These are phyloP conservation scores for Blastomussa wellsi DNA, from an alignment of 92 coral and sea anemone genomes.

Conservation along the genomic window DNA sequence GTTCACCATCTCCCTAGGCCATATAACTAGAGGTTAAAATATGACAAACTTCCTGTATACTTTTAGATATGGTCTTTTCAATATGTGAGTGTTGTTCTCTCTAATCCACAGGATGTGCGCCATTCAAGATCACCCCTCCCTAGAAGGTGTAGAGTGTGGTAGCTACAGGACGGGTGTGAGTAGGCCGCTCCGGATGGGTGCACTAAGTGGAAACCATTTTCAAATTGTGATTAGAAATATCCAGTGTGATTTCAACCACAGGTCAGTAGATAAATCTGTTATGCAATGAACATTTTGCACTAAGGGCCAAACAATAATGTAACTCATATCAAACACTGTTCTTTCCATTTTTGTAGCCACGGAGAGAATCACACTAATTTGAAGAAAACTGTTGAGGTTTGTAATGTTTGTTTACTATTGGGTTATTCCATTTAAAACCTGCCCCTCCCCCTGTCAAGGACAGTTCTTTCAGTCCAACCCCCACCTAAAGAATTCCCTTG, in stretches of 20 bases:
- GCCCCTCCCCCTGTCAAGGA: no score
- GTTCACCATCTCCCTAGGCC: no score
- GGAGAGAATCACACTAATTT: conserved; percentile 2
- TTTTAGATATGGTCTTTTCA: no score
- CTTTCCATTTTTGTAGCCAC: neutral
- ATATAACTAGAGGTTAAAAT: no score
- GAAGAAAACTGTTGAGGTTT: conserved; percentile 12
- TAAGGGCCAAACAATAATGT: neutral
- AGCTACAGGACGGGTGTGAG: conserved; percentile 58
- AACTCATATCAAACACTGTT: neutral
- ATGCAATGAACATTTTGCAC: no score
- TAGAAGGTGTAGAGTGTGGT: conserved; percentile 58
- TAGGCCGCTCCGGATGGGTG: conserved; percentile 69
- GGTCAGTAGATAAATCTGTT: neutral
- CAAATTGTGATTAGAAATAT: conserved; percentile 32
- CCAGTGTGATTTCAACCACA: neutral
- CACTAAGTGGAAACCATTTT: conserved; percentile 72
- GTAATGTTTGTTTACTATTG: neutral
- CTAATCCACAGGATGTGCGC: conserved; percentile 37
- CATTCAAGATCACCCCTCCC: conserved; percentile 42
- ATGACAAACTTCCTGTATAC: no score
- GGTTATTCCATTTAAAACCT: no score
- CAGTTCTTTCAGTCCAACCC: no score
- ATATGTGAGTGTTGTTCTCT: neutral
- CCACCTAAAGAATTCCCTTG: no score